These are phyloP conservation scores for Chelonus insularis DNA, from an alignment of 1,140 invertebrate species.

Conservation along the genomic window DNA sequence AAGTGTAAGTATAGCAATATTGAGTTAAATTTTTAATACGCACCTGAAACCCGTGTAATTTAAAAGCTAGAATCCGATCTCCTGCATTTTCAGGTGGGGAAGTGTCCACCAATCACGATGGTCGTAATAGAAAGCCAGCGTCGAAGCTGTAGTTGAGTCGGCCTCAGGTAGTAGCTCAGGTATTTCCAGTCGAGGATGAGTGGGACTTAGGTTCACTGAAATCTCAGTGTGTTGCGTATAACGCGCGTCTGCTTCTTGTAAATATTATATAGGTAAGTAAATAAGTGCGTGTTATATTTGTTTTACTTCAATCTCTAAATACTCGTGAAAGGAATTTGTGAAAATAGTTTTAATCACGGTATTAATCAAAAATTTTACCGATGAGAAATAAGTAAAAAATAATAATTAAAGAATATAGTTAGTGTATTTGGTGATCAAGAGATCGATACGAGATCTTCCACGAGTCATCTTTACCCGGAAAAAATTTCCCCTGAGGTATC, in stretches of 20 bases:
- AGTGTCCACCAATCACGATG: conserved; percentile 13
- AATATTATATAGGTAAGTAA: conserved; percentile 44
- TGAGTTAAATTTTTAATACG: too few species aligned
- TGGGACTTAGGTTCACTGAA: conserved; percentile 39
- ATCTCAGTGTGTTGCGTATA: conserved; percentile 20
- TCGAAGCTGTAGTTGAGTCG: conserved; percentile 19
- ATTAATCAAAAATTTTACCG: too few species aligned
- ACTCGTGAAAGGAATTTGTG: background rate
- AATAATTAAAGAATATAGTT: background rate
- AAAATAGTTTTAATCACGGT: background rate
- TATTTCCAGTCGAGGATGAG: conserved; percentile 53
- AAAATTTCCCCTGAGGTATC: background rate
- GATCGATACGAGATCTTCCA: background rate
- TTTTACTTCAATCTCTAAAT: background rate
- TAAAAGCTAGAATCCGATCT: conserved; percentile 1
- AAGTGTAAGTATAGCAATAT: too few species aligned
- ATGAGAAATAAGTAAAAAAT: too few species aligned
- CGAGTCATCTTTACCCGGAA: background rate
- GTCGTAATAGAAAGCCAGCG: conserved; percentile 24
- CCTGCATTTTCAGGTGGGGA: background rate
- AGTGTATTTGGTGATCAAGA: conserved; percentile 14
- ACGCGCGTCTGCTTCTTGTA: conserved; percentile 34
- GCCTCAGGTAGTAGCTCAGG: conserved; percentile 42
- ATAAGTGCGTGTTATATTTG: conserved; percentile 31
- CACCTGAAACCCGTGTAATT: conserved; percentile 24